Percentiles rank a stretch among this genome's conserved stretches.
Evolutionary conservation across 2,888 invertebrate species (phyloP).

Genomic region (Chrysotoxum bicinctum): DNA sequence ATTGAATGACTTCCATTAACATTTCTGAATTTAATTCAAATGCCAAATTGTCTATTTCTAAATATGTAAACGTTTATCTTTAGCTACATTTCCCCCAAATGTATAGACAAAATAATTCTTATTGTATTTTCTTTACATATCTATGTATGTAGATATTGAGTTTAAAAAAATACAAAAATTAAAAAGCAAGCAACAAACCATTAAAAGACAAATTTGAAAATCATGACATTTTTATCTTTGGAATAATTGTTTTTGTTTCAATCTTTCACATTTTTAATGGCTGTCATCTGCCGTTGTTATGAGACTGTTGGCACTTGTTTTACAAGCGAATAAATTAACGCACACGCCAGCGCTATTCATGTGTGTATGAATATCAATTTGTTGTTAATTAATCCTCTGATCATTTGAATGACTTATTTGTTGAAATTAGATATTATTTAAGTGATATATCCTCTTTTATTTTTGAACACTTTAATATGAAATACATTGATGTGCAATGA

Average conservation of each 20-base stretch:
- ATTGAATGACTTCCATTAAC: neutral
- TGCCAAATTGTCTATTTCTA: neutral
- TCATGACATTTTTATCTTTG: constrained; percentile 48
- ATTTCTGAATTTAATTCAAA: neutral
- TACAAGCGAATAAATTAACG: constrained; percentile 45
- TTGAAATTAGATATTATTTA: constrained; percentile 4
- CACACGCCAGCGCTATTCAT: neutral
- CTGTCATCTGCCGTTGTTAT: constrained; percentile 30
- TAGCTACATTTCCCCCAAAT: neutral
- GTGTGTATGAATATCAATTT: neutral
- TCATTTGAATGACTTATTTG: constrained; percentile 15
- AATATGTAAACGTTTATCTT: neutral
- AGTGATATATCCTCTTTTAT: neutral
- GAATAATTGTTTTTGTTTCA: neutral
- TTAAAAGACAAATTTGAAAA: constrained; percentile 43
- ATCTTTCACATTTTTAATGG: constrained; percentile 34
- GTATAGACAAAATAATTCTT: neutral
- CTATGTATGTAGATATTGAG: neutral
- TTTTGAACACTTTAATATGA: neutral
- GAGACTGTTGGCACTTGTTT: constrained; percentile 48
- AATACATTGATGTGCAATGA: neutral
- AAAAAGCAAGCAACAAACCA: neutral
- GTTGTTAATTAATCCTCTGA: constrained; percentile 38
- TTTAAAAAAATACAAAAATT: neutral
- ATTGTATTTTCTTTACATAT: neutral